phyloP scores from a whole-genome alignment of 2,113 vertebrate species.

The Danionella cerebrum region DNA sequence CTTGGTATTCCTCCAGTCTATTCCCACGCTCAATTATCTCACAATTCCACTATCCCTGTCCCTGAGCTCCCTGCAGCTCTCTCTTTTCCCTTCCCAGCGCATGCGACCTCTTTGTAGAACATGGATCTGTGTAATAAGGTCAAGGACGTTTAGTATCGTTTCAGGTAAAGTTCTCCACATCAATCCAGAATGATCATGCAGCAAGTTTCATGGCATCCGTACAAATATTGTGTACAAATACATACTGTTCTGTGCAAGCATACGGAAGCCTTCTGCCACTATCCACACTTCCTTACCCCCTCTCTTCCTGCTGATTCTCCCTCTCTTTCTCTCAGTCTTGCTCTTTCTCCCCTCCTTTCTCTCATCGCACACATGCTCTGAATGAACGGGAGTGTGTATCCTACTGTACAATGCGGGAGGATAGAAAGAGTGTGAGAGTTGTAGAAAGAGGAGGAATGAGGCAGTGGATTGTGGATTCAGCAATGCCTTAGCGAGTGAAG shows the following conservation, averaged over 20 bases:
- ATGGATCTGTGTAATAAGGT: constrained; percentile 5
- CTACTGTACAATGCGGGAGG: constrained; percentile 47
- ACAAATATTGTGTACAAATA: constrained; percentile 5
- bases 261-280: constrained; percentile 50
- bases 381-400: constrained; percentile 45
- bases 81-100: background rate
- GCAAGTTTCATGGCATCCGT: constrained; percentile 22
- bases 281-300: constrained; percentile 34
- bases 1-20: background rate
- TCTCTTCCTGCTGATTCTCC: constrained; percentile 10
- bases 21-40: background rate
- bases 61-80: background rate
- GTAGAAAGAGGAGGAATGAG: constrained; percentile 7
- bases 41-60: background rate
- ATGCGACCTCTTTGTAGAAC: background rate
- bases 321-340: constrained; percentile 23
- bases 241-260: constrained; percentile 22
- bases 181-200: background rate
- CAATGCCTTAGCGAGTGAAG: constrained; percentile 21
- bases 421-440: constrained; percentile 15
- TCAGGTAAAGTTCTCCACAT: background rate
- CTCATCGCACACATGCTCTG: constrained; percentile 41
- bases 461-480: constrained; percentile 6
- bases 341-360: constrained; percentile 8
- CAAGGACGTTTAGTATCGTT: constrained; percentile 4